These are phyloP conservation scores for Armadillidium nasatum DNA, from an alignment of 1,140 invertebrate species.

Conservation along the genomic window DNA sequence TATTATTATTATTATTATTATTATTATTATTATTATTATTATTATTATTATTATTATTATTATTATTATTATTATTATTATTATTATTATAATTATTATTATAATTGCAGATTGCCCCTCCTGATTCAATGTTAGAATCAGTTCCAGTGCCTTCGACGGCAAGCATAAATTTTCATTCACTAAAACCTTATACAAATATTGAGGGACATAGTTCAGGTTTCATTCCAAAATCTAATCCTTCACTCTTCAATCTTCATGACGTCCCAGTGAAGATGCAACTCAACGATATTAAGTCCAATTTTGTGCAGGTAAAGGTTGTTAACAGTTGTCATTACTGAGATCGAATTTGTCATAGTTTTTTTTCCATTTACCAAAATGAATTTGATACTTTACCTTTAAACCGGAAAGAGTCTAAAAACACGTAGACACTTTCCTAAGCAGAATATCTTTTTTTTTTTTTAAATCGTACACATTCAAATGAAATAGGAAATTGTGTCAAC, in stretches of 20 bases:
- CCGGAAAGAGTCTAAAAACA: too few relatives aligned
- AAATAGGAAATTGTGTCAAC: too few relatives aligned
- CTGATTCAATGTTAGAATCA: constrained; percentile 61
- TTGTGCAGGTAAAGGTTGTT: constrained; percentile 68
- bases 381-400: too few relatives aligned
- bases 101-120: constrained; percentile 57
- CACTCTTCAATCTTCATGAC: constrained; percentile 59
- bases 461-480: too few relatives aligned
- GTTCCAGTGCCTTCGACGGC: constrained; percentile 65
- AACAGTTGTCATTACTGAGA: constrained; percentile 3
- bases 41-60: neutral
- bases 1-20: neutral
- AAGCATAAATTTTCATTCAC: constrained; percentile 64
- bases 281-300: constrained; percentile 74
- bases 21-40: constrained; percentile 13
- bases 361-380: too few relatives aligned
- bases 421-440: too few relatives aligned
- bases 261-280: constrained; percentile 71
- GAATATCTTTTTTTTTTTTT: too few relatives aligned
- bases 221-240: constrained; percentile 52
- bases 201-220: constrained; percentile 33
- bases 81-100: constrained; percentile 23
- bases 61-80: neutral
- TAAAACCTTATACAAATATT: constrained; percentile 56
- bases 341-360: too few relatives aligned